Base-by-base conservation (phyloP, 2,888 invertebrate genomes). In the Drosophila lacicola region DNA sequence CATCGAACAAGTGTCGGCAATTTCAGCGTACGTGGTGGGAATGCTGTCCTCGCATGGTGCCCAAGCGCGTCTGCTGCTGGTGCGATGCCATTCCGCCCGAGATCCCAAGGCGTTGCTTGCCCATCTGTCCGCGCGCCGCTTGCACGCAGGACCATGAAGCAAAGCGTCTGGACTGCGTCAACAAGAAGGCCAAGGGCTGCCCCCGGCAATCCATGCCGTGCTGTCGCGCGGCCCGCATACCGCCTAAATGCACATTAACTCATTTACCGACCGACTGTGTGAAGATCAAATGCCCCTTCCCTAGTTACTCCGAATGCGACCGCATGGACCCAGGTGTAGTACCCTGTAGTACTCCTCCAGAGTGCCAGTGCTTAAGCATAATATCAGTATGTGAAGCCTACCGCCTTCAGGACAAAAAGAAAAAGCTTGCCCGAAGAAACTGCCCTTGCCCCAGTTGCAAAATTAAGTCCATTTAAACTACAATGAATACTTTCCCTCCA, bases 1-100 rank as follows among this genome's bases (percentile, higher is more conserved):
- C 84, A 1, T 76, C 84, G 1, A 41, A 70, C 42, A 82, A 82
- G 21, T 45, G 37, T 6, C 66, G 72, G 0, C 3, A 37, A 2
- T 82, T n/a, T 14, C 88, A 82, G 53, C 75, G 88, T 33, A 85
- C 85, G 17, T 84, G 84, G 84, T 78, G 78, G 70, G 86, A 84
- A 8, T 84, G 84, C n/a, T 65, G 65, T 36, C 80, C 84, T 5
- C 34, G 60, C 0, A 54, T 70, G 47, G 57, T 80, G 29, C 75
- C 74, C 3, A 73, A 72, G 47, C 70, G 63, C 0, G 51, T 63
- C 1, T 72, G 74, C 33, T 68, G 53, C n/a, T 65, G 51, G 54
- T 78, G 69, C 17, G 74, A 82, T 13, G 61, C 75, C 10, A 10
- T 70, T 2, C 65, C 65, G 2, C 82, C 88, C 4, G 83, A 62